Evolutionary conservation across 2,113 vertebrate species (phyloP).

Genomic region (Sterna hirundo): DNA sequence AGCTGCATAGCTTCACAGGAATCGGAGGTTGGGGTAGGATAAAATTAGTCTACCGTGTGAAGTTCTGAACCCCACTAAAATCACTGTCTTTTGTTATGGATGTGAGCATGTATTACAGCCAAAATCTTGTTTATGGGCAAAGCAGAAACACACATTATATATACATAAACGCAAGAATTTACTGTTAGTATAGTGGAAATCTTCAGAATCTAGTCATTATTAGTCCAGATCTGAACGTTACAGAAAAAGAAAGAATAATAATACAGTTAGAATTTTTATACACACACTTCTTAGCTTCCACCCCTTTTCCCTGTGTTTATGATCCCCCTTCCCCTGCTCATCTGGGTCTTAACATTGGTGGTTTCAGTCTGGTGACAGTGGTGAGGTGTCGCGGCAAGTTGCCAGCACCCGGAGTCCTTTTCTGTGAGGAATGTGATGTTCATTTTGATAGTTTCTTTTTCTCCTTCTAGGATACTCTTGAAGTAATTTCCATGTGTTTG

Average conservation of each 20-base stretch:
- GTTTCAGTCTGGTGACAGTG: neutral
- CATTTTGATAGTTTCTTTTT: neutral
- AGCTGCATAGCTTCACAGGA: neutral
- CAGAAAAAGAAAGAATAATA: neutral
- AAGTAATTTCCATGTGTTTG: neutral
- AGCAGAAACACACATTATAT: neutral
- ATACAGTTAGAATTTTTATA: neutral
- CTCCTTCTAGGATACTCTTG: neutral
- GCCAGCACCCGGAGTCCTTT: neutral
- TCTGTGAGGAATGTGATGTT: neutral
- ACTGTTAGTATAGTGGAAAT: neutral
- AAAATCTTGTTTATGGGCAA: neutral
- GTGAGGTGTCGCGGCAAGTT: neutral
- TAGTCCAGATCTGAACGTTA: neutral
- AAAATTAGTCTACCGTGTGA: neutral
- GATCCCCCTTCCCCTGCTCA: accelerated
- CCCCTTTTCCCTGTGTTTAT: neutral
- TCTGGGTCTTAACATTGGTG: neutral
- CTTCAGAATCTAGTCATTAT: neutral
- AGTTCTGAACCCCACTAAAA: neutral
- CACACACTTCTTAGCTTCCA: neutral
- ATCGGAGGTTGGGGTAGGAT: neutral
- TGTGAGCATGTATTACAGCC: neutral
- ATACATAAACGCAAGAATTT: neutral
- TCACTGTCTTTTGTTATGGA: neutral